Base-by-base conservation (phyloP, 2,797 vertebrate genomes). In the Rallus crepitans region DNA sequence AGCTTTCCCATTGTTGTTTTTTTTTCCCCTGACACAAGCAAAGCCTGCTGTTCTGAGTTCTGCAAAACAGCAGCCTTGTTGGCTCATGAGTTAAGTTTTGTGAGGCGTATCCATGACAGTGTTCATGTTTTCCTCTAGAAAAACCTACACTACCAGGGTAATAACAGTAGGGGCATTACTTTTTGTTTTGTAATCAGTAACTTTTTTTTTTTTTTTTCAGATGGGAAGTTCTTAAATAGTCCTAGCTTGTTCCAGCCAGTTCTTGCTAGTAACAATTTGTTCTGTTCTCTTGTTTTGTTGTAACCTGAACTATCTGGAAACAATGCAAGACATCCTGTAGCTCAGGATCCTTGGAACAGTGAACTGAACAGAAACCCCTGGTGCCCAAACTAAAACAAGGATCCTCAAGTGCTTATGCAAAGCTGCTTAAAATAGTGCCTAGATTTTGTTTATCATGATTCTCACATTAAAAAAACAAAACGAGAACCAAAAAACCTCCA, bases 251-350 rank as follows among this genome's bases (percentile, higher is more conserved):
- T 94, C 92, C 71, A 89, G 90, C 81, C 61, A 87, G 94, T 87
- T 87, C 89, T 93, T 95, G 78, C 65, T 84, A 20, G 83, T 87
- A 93, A 95, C 93, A 91, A 2, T 95, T 95, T 95, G 93, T 96
- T 94, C 93, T 91, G 52, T 78, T 81, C 91, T 73, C 70, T 80
- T 91, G 94, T 90, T 95, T 93, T 95, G 87, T 79, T 93, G 55
- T 90, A 87, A 85, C 79, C 42, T 53, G 69, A 91, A 81, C 82
- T 68, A 79, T 77, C 65, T 89, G 90, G 86, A 96, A 95, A 96
- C 96, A 93, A 85, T 92, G 90, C 61, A 65, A 87, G 86, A 96
- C 81, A 93, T 96, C 90, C 91, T 93, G 94, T 87, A 89, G 66
- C 86, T 88, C 90, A 94, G 66, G 87, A 95, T 82, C 78, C 9